Conservation (phyloP, 2,888 invertebrate species). For the Euzophera pinguis region DNA sequence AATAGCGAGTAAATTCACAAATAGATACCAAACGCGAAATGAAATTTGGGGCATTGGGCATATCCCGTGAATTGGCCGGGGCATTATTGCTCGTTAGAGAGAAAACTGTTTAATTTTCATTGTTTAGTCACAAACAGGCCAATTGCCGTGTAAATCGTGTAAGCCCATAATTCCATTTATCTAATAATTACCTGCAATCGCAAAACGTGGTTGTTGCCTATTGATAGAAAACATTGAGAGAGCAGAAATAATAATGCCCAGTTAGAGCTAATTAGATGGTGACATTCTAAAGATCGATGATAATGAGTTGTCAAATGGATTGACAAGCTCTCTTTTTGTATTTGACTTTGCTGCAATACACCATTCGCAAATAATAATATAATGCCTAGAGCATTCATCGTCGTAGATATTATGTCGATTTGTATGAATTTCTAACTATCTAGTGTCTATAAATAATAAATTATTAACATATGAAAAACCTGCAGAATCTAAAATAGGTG, state of each 20-base stretch:
- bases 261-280: too few relatives aligned
- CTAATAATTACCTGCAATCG: conserved; percentile 51
- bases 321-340: too few relatives aligned
- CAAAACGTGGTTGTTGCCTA: background rate
- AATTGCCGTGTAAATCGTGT: conserved; percentile 55
- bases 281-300: too few relatives aligned
- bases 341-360: too few relatives aligned
- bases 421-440: too few relatives aligned
- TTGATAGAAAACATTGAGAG: background rate
- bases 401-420: too few relatives aligned
- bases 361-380: too few relatives aligned
- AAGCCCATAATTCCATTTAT: conserved; percentile 62
- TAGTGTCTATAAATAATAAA: too few relatives aligned
- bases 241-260: background rate
- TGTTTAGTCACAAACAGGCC: conserved; percentile 60
- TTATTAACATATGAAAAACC: too few relatives aligned
- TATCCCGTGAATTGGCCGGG: conserved; percentile 22
- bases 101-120: conserved; percentile 66
- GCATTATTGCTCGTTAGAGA: conserved; percentile 56
- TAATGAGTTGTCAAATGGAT: too few relatives aligned
- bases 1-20: background rate
- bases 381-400: too few relatives aligned
- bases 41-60: conserved; percentile 12
- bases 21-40: background rate
- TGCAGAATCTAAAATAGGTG: too few relatives aligned